These are phyloP conservation scores for Gouania willdenowi DNA, from an alignment of 2,797 vertebrate genomes.

Conservation along the genomic window DNA sequence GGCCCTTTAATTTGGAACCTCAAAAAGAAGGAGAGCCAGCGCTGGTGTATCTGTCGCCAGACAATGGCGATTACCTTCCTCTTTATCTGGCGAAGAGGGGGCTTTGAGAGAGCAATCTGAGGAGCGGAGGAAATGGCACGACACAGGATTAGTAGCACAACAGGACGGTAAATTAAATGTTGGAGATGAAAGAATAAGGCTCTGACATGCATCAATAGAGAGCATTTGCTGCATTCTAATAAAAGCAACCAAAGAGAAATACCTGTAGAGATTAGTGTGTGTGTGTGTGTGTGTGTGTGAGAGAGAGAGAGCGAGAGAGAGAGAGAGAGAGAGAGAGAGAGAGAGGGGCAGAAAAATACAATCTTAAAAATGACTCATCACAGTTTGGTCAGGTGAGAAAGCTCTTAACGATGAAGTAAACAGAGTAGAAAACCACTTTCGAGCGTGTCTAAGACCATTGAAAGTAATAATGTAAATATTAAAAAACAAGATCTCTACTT, in stretches of 20 bases:
- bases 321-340: conserved; percentile 42
- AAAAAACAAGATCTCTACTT: no score
- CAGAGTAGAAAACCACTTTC: conserved; percentile 29
- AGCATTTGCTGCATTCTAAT: conserved; percentile 82
- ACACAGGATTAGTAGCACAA: conserved; percentile 97
- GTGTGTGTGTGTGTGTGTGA: no score
- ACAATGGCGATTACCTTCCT: conserved; percentile 98
- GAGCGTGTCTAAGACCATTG: no score
- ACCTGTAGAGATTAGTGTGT: conserved; percentile 84
- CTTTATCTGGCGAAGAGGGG: conserved; percentile 97
- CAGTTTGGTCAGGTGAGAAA: conserved; percentile 58
- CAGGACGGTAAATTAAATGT: conserved; percentile 96
- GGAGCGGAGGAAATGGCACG: conserved; percentile 98
- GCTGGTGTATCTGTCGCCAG: conserved; percentile 88
- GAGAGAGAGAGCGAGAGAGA: conserved; percentile 37
- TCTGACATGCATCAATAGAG: conserved; percentile 87
- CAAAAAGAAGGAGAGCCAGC: conserved; percentile 79
- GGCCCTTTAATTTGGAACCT: conserved; percentile 82
- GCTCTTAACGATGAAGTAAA: conserved; percentile 26
- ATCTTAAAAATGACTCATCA: conserved; percentile 70
- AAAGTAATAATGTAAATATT: no score
- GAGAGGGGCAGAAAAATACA: conserved; percentile 59
- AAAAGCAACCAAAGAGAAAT: conserved; percentile 81
- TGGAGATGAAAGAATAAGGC: conserved; percentile 91
- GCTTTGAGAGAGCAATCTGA: conserved; percentile 95